Conservation (phyloP, 2,888 invertebrate species). For the Bembecia ichneumoniformis region DNA sequence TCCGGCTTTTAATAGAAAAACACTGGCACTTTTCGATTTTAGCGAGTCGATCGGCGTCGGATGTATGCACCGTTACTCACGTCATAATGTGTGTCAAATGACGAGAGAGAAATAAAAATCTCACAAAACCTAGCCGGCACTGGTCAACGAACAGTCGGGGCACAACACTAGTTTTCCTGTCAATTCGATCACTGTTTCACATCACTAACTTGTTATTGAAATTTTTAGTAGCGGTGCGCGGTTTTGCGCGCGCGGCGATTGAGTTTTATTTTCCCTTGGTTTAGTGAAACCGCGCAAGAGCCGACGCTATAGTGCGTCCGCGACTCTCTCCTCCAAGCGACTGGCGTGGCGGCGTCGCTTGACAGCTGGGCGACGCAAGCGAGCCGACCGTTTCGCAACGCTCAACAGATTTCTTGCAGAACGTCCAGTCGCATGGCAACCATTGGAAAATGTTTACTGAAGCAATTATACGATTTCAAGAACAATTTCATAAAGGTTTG, state of each 20-base stretch:
- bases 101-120: conserved; percentile 41
- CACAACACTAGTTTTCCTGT: conserved; percentile 40
- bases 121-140: conserved; percentile 33
- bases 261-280: conserved; percentile 9
- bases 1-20: conserved; percentile 51
- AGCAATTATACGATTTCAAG: conserved; percentile 6
- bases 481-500: neutral
- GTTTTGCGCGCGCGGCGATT: conserved; percentile 32
- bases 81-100: conserved; percentile 64
- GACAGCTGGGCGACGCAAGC: conserved; percentile 51
- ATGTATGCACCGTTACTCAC: conserved; percentile 64
- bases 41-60: conserved; percentile 62
- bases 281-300: conserved; percentile 21
- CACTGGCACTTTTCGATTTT: conserved; percentile 66
- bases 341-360: conserved; percentile 33
- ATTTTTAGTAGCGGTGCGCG: conserved; percentile 11
- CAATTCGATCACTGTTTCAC: conserved; percentile 23
- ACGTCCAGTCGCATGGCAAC: conserved; percentile 68
- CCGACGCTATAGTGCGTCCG: conserved; percentile 33
- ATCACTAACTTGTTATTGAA: conserved; percentile 6
- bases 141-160: conserved; percentile 1
- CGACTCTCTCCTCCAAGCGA: conserved; percentile 57
- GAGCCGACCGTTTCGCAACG: conserved; percentile 54
- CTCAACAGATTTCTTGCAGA: conserved; percentile 56
- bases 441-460: conserved; percentile 25